Evolutionary conservation across 2,888 invertebrate species (phyloP).

Genomic region (Yponomeuta evonymella): DNA sequence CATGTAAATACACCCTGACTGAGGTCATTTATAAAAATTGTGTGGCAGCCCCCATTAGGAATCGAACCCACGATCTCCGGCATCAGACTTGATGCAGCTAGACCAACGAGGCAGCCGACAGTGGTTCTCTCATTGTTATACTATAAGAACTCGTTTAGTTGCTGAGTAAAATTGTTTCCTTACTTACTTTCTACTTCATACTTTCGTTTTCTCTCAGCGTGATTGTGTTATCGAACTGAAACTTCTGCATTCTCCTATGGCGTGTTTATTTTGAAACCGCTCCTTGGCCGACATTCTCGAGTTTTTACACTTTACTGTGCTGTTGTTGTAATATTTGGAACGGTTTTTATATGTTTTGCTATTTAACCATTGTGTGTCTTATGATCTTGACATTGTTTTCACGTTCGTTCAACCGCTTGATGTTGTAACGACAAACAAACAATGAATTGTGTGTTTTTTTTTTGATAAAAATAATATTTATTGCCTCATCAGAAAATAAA

Average conservation of each 20-base stretch:
- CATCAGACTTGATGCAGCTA: too few species aligned
- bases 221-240: not conserved
- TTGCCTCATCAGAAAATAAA: too few species aligned
- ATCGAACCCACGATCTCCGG: too few species aligned
- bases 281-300: not conserved
- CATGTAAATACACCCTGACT: too few species aligned
- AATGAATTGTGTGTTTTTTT: not conserved
- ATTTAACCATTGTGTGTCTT: not conserved
- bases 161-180: too few species aligned
- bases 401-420: not conserved
- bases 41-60: too few species aligned
- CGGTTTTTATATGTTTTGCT: slow-evolving; percentile 1
- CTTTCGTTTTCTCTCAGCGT: not conserved
- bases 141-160: too few species aligned
- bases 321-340: not conserved
- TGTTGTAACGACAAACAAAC: not conserved
- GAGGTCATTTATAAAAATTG: too few species aligned
- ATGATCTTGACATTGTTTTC: slow-evolving; percentile 3
- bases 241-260: not conserved
- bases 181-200: too few species aligned
- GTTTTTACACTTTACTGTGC: not conserved
- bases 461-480: too few species aligned
- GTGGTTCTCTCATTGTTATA: too few species aligned
- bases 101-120: too few species aligned
- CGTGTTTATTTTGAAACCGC: not conserved